Evolutionary conservation across 1,140 invertebrate genomes (phyloP).

Genomic region (Bombus soroeensis): DNA sequence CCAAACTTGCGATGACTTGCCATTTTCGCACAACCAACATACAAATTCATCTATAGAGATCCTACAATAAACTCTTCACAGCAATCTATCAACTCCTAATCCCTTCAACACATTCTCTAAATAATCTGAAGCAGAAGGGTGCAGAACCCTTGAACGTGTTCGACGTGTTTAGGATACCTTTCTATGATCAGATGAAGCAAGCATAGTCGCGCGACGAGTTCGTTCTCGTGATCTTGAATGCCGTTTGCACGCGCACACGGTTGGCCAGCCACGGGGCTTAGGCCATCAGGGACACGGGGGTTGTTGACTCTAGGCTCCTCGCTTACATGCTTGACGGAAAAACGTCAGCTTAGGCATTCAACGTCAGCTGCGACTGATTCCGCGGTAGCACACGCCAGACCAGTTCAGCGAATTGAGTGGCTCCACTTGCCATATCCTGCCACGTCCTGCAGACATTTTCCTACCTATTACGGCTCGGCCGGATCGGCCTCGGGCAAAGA

Average conservation of each 20-base stretch:
- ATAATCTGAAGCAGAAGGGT: no score
- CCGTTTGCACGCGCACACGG: neutral
- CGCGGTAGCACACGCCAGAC: slow-evolving; percentile 68
- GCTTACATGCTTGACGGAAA: slow-evolving; percentile 66
- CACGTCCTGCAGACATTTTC: slow-evolving; percentile 71
- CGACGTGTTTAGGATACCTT: neutral
- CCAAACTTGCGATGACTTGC: no score
- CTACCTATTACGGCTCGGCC: slow-evolving; percentile 74
- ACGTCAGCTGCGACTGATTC: slow-evolving; percentile 76
- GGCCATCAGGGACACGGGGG: slow-evolving; percentile 59
- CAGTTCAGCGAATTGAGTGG: slow-evolving; percentile 78
- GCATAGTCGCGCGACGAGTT: slow-evolving; percentile 1
- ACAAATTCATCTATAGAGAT: neutral
- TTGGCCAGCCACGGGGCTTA: slow-evolving; percentile 43
- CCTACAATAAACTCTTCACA: neutral
- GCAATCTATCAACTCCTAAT: neutral
- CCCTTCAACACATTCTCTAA: neutral
- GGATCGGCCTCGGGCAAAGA: slow-evolving; percentile 64
- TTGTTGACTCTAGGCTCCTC: slow-evolving; percentile 69
- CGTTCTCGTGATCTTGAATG: slow-evolving; percentile 36
- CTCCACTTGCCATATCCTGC: slow-evolving; percentile 71
- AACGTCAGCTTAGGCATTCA: slow-evolving; percentile 75
- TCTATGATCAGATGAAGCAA: neutral
- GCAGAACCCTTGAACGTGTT: neutral
- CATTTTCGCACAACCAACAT: neutral